phyloP scores from a whole-genome alignment of 2,113 vertebrate species.

The Tenrec ecaudatus region DNA sequence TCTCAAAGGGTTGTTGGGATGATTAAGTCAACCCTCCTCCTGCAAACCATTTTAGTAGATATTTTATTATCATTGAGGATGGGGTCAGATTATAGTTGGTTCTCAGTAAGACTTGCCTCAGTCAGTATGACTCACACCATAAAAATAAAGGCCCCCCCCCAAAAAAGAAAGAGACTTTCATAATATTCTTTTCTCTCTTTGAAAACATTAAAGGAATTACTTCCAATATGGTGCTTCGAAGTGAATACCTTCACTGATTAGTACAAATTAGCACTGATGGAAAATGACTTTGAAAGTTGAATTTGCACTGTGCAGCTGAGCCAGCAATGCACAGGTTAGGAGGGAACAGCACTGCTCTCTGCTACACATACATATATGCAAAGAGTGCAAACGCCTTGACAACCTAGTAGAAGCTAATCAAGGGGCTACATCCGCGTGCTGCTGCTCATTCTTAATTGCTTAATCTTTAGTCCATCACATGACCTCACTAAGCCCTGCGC shows the following conservation, averaged over 20 bases:
- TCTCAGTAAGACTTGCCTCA: constrained; percentile 35
- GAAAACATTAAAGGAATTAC: constrained; percentile 51
- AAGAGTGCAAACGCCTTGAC: not conserved
- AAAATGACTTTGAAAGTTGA: constrained; percentile 54
- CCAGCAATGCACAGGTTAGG: not conserved
- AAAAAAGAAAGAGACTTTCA: not conserved
- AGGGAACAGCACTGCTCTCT: not conserved
- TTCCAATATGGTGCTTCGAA: constrained; percentile 56
- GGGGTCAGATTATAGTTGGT: constrained; percentile 33
- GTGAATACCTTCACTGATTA: constrained; percentile 27
- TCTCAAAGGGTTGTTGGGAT: too few relatives aligned
- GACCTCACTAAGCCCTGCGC: not conserved
- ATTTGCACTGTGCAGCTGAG: constrained; percentile 56
- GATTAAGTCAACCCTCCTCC: not conserved
- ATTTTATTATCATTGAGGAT: constrained; percentile 26
- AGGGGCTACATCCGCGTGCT: not conserved
- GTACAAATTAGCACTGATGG: constrained; percentile 37
- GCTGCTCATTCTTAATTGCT: not conserved
- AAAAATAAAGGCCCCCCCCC: not conserved
- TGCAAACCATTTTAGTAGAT: constrained; percentile 22
- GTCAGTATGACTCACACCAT: constrained; percentile 32
- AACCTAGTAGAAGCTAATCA: not conserved
- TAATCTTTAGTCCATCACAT: not conserved
- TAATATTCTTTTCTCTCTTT: constrained; percentile 45
- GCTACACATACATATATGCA: not conserved